Evolutionary conservation across 2,113 vertebrate species (phyloP), one percentile per base, ranked within the genome.

Genomic region (Bubo bubo): DNA sequence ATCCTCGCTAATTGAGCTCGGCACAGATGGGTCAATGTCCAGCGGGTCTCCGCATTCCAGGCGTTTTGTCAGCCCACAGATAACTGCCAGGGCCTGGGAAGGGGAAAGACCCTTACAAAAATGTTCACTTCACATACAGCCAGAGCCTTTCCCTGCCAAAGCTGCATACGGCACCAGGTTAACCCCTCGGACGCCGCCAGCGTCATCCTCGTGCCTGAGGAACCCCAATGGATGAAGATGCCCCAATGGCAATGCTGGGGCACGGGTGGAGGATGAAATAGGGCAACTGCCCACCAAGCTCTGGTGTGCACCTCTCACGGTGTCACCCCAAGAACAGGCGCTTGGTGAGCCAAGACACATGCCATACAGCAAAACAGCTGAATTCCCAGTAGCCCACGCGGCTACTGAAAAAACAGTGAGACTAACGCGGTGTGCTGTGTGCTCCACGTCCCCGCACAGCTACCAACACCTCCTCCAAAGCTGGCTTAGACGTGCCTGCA

Each of bases 81-180:
- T 94, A 96, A 94, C 90, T 82, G 77, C 62, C 68, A 84, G 85
- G 92, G 92, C 89, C 90, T 87, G 94, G 88, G 88, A 95, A 97
- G 88, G 88, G 86, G 85, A 96, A 92, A 52, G 64, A 88, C 53
- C 76, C 81, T 68, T 58, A 49, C 64, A 90, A 76, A 91, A 94
- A 87, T 60, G 59, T 79, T 96, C 20, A 0, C n/a, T 93, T 70
- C 28, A 3, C 14, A 45, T 7, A 16, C 53, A 60, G 63, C 15
- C 84, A 86, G 68, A 55, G 41, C n/a, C 52, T 39, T 68, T 75
- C 60, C 49, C 19, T 41, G 53, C 45, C 3, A 5, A 52, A 80
- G 85, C 76, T 17, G 52, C 45, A 10, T 6, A 47, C 2, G 2
- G 81, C 70, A 27, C 37, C 2, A 4, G 16, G 32, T 97, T 95